These are phyloP conservation scores for Chaunax sp. DNA, from an alignment of 2,797 vertebrate genomes.

Conservation along the genomic window DNA sequence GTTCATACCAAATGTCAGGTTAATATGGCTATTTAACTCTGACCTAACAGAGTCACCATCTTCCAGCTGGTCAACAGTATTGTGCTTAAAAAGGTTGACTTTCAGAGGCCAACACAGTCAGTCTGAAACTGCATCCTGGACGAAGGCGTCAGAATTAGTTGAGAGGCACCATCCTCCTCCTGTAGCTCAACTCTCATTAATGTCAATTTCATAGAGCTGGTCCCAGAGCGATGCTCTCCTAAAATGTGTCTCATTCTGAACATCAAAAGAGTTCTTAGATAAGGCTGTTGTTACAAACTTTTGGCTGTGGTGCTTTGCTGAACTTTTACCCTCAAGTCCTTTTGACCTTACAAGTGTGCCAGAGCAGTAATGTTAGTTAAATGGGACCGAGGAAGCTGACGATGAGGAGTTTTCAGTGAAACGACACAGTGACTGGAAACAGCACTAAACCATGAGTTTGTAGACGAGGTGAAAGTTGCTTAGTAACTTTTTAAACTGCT, in stretches of 20 bases:
- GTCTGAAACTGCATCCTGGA: constrained; percentile 50
- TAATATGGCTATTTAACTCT: too few relatives aligned
- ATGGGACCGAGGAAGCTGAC: not conserved
- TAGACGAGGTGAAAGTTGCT: constrained; percentile 36
- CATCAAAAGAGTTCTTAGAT: constrained; percentile 74
- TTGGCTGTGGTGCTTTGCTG: constrained; percentile 13
- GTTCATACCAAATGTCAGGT: too few relatives aligned
- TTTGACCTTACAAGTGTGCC: constrained; percentile 51
- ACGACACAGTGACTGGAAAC: constrained; percentile 2
- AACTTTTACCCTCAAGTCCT: constrained; percentile 73
- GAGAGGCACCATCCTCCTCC: constrained; percentile 59
- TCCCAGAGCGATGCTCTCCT: constrained; percentile 61
- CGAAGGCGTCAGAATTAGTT: constrained; percentile 71
- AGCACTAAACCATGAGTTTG: constrained; percentile 4
- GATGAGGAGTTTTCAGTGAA: constrained; percentile 17
- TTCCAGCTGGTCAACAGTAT: not conserved
- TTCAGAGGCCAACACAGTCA: constrained; percentile 27
- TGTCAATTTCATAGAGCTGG: constrained; percentile 80
- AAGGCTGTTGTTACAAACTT: constrained; percentile 66
- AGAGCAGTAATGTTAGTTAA: constrained; percentile 5
- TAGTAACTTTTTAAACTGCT: constrained; percentile 44
- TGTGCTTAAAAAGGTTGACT: too few relatives aligned
- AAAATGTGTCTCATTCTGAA: constrained; percentile 70
- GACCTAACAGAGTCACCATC: too few relatives aligned
- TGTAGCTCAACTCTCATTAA: constrained; percentile 79